A percentile compares a stretch with the other conserved stretches of the same genome.
Evolutionary conservation across 2,888 invertebrate species (phyloP).

Genomic region (Nephrocerus scutellatus): DNA sequence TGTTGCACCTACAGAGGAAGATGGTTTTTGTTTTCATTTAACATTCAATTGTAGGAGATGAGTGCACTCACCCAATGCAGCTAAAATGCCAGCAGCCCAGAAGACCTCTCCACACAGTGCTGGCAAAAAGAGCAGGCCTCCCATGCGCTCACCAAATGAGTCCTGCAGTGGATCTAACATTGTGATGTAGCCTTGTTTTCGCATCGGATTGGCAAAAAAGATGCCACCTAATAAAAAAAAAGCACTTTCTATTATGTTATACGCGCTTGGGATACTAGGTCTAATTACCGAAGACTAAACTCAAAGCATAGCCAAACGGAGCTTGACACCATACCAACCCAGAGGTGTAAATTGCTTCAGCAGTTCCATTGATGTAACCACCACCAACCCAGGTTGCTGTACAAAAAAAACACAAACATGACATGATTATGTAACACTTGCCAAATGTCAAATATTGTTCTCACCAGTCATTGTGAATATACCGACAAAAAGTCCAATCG

Average conservation of each 20-base stretch:
- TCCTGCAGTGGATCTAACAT: constrained; percentile 98
- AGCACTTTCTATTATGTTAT: neutral
- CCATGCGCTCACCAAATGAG: constrained; percentile 95
- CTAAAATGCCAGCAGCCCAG: constrained; percentile 97
- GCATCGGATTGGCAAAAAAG: constrained; percentile 97
- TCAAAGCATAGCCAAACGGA: constrained; percentile 96
- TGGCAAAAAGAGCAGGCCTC: constrained; percentile 90
- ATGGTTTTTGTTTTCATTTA: neutral
- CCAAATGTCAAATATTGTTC: constrained; percentile 19
- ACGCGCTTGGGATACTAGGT: constrained; percentile 1
- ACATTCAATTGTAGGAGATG: neutral
- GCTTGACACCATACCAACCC: constrained; percentile 98
- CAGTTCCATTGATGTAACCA: constrained; percentile 98
- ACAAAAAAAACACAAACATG: constrained; percentile 16
- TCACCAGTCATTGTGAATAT: constrained; percentile 98
- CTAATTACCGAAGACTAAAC: constrained; percentile 81
- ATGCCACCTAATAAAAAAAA: constrained; percentile 65
- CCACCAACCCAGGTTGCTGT: constrained; percentile 99
- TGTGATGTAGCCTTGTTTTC: constrained; percentile 94
- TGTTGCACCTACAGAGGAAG: constrained; percentile 69
- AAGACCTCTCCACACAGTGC: constrained; percentile 97
- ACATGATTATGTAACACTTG: neutral
- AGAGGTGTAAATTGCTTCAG: constrained; percentile 89
- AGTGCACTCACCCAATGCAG: constrained; percentile 69
- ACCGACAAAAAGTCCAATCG: constrained; percentile 94